Evolutionary conservation across 2,888 invertebrate species (phyloP), one percentile per base, ranked within the genome.

Genomic region (Rhagonycha lutea): DNA sequence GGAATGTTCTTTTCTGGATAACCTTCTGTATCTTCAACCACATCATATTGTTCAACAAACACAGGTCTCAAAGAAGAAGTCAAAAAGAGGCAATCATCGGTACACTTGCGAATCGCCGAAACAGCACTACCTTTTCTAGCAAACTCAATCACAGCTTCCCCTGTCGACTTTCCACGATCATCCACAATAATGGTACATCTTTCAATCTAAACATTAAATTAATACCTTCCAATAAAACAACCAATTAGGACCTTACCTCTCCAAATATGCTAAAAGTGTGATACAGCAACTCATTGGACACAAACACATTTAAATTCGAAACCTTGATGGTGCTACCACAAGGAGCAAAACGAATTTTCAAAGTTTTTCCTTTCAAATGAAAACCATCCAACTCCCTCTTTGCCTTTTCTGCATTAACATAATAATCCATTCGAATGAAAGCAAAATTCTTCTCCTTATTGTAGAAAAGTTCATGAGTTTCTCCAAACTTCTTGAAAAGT

Each of bases 401-500:
- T 10, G 98, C 99, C 84, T 94, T 95, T 87, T 98, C 98, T 29
- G 98, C 98, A 89, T 96, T 97, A 0, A 92, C 91, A 86, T 97
- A 93, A 84, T 94, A 98, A 87, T 98, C 98, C 92, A 98, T 89
- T 88, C 96, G 92, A 72, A 98, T 93, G 87, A 99, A 99, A 29
- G 97, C 98, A 89, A 99, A 99, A 86, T 97, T 98, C 87, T 98
- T 98, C 77, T 96, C 95, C 77, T 96, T 94, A 87, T 98, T 98
- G 14, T 98, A 90, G 86, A 98, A 99, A 28, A 96, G 89, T 87
- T 99, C 98, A 10, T 95, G 93, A 68, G 95, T 92, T 90, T 98
- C 98, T 47, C 99, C 99, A 88, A 91, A 98, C 61, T 94, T 92
- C 77, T 92, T 91, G 87, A 99, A 99, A 86, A 98, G 87, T 79